Conservation (phyloP, 2,888 invertebrate genomes). For the Parasteatoda lunata region DNA sequence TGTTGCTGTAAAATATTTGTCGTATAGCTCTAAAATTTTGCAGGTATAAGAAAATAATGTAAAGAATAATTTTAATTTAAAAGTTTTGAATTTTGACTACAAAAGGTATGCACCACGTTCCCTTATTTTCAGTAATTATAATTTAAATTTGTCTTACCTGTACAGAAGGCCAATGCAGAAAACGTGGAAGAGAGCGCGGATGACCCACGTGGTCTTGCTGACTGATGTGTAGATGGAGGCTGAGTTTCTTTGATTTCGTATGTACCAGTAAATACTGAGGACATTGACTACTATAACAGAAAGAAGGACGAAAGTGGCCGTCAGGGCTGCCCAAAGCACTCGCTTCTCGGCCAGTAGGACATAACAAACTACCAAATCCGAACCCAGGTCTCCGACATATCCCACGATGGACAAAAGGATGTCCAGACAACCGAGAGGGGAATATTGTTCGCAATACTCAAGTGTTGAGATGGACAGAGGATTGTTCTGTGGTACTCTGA, state of each 20-base stretch:
- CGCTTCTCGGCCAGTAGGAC: constrained; percentile 63
- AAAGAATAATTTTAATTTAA: too few relatives aligned
- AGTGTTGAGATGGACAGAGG: constrained; percentile 14
- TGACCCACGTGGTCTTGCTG: constrained; percentile 65
- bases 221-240: constrained; percentile 46
- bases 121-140: too few relatives aligned
- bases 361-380: constrained; percentile 64
- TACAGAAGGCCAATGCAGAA: constrained; percentile 68
- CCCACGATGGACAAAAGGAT: constrained; percentile 54
- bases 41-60: too few relatives aligned
- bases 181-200: constrained; percentile 67
- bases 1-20: too few relatives aligned
- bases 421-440: constrained; percentile 54
- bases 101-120: too few relatives aligned
- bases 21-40: too few relatives aligned
- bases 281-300: constrained; percentile 69
- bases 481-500: constrained; percentile 47
- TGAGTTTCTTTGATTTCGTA: constrained; percentile 43
- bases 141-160: constrained; percentile 58
- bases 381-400: constrained; percentile 59
- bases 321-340: constrained; percentile 61
- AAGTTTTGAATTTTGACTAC: too few relatives aligned
- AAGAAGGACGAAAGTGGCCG: constrained; percentile 63
- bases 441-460: constrained; percentile 50
- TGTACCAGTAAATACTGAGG: constrained; percentile 69